Percentiles rank a stretch among this genome's conserved stretches.
Conservation (phyloP, 2,888 invertebrate species). For the Tanaodytes sp. region DNA sequence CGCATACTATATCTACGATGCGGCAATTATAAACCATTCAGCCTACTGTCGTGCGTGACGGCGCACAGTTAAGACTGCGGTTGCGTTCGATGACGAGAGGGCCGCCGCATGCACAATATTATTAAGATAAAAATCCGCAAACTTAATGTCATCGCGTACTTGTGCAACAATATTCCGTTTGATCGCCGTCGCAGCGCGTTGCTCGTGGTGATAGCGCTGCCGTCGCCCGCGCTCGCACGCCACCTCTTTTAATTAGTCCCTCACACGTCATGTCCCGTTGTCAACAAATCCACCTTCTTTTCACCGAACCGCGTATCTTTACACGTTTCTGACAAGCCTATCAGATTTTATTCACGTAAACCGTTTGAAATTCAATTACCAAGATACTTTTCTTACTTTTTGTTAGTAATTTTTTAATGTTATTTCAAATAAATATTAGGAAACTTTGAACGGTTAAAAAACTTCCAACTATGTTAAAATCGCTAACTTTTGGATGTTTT, state of each 20-base stretch:
- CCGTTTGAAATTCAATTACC: too few relatives aligned
- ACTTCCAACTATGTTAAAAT: too few relatives aligned
- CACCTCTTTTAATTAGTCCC: constrained; percentile 54
- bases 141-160: constrained; percentile 63
- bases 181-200: constrained; percentile 30
- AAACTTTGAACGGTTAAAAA: too few relatives aligned
- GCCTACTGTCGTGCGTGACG: constrained; percentile 64
- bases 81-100: constrained; percentile 55
- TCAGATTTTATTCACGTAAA: too few relatives aligned
- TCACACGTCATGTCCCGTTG: constrained; percentile 32
- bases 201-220: constrained; percentile 39
- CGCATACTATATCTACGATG: constrained; percentile 65
- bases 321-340: background rate
- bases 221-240: constrained; percentile 35
- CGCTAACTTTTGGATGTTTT: too few relatives aligned
- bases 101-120: constrained; percentile 56
- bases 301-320: too few relatives aligned
- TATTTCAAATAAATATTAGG: background rate
- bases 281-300: constrained; percentile 18
- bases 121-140: constrained; percentile 65
- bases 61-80: constrained; percentile 61
- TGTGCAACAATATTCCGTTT: constrained; percentile 57
- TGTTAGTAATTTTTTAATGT: background rate
- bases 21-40: constrained; percentile 68
- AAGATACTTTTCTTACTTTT: too few relatives aligned